phyloP scores from a whole-genome alignment of 2,888 invertebrate genomes.

The Pyrrhia umbra region DNA sequence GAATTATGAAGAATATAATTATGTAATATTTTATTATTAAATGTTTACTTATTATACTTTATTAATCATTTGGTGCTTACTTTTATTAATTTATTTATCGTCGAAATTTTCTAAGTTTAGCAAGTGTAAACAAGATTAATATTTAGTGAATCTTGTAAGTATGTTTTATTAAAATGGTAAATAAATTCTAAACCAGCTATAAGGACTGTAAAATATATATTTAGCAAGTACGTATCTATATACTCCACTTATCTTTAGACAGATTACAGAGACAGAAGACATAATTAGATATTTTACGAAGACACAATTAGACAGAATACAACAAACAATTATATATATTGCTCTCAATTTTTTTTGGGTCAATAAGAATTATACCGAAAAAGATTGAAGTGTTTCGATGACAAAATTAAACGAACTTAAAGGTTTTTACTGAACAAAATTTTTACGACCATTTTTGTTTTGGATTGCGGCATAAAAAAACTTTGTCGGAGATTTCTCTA shows the following conservation, averaged over 20 bases:
- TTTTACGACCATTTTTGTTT: conserved; percentile 26
- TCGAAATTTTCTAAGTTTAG: too few relatives aligned
- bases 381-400: conserved; percentile 12
- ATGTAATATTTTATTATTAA: conserved; percentile 32
- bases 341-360: conserved; percentile 4
- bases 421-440: conserved; percentile 21
- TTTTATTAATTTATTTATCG: conserved; percentile 9
- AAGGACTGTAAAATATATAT: too few relatives aligned
- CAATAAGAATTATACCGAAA: conserved; percentile 7
- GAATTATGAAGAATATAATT: conserved; percentile 34
- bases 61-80: background rate
- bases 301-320: too few relatives aligned
- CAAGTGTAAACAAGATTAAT: too few relatives aligned
- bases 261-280: background rate
- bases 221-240: background rate
- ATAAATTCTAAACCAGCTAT: too few relatives aligned
- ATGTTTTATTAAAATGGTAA: too few relatives aligned
- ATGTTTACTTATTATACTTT: conserved; percentile 24
- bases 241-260: background rate
- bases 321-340: conserved; percentile 6
- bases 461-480: conserved; percentile 49
- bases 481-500: conserved; percentile 21
- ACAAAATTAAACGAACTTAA: conserved; percentile 13
- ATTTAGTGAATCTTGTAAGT: too few relatives aligned
- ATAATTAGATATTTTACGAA: too few relatives aligned